Base-by-base conservation (phyloP, 2,113 vertebrate species). In the Xenopus laevis region DNA sequence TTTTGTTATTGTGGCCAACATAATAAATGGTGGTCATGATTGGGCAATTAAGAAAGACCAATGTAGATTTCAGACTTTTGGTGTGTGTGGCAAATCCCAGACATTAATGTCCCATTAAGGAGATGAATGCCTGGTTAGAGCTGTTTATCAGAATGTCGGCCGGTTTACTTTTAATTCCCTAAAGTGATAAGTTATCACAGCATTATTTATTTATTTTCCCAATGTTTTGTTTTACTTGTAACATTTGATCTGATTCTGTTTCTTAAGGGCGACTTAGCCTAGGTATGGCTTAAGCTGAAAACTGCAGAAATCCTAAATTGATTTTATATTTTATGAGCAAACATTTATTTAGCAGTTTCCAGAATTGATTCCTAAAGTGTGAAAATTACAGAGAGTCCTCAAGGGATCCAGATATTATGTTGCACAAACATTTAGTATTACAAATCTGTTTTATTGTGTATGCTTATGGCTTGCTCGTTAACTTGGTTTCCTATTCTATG, bases 21-120 rank as follows among this genome's bases (percentile, higher is more conserved):
- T 81, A 78, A 83, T 87, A 86, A 88, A 87, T 89, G 84, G 80
- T 72, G 17, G 10, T 83, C 47, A n/a, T 85, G 83, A 81, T 84
- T 80, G 77, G 76, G 79, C 84, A 84, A 86, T 88, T 84, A 86
- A 84, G 79, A 52, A 59, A 75, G 82, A 82, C 83, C 84, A 83
- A 79, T 81, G 83, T 80, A 81, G 84, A 80, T 80, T 71, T 84
- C 85, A 83, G 79, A 71, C 78, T 87, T 84, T 85, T 83, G 82
- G 82, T 81, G 81, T 79, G 68, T 79, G 72, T 76, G 79, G 82
- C 84, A 87, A 83, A 76, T 78, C 79, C 71, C 68, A 76, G 83
- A 86, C 83, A 82, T 85, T 88, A 87, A 86, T 81, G 82, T 87
- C 84, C 86, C 82, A 84, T 90, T 88, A 88, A 85, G 63, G 79